Evolutionary conservation across 2,797 vertebrate species (phyloP), one percentile per base, ranked within the genome.

Genomic region (Macroramphosus scolopax): DNA sequence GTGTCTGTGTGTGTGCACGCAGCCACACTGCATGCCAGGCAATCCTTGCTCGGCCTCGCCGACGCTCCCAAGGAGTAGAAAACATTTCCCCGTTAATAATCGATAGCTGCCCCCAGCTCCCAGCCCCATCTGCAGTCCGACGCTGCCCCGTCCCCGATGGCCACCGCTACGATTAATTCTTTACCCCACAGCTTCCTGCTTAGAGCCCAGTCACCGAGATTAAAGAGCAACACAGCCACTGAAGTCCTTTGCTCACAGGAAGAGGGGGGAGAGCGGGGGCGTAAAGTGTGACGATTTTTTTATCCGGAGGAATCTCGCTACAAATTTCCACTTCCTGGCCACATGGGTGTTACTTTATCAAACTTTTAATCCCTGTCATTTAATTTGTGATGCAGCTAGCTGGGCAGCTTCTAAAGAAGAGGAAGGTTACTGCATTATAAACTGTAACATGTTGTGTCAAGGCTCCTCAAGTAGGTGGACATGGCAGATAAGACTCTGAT

Each of bases 41-140:
- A 73, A 60, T 72, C 68, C 69, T 51, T 40, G 52, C 64, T 49
- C 36, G 13, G 45, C 59, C 62, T 50, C 56, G 22, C 41, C 8
- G 2, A 62, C 54, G 62, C 61, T 66, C 74, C 54, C 69, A 20
- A 47, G 51, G 33, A 78, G 73, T n/a, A 67, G 64, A 65, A 81
- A 75, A 77, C 70, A 62, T 42, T 61, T 76, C 72, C 79, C 63
- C 44, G 31, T 54, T 34, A 72, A 72, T 75, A 80, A 88, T 87
- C 81, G 31, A 89, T 87, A 44, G 58, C 41, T 46, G 36, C 52
- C 65, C 71, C 54, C 44, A 38, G 37, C 58, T 53, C 48, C 67
- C 44, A 18, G 33, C 55, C 46, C 66, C 59, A 45, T 69, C 70
- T 64, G 53, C 71, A 61, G 66, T 40, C 62, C 63, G 46, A 38